phyloP scores from a whole-genome alignment of 2,113 vertebrate genomes.

The Nothobranchius kuhntae region DNA sequence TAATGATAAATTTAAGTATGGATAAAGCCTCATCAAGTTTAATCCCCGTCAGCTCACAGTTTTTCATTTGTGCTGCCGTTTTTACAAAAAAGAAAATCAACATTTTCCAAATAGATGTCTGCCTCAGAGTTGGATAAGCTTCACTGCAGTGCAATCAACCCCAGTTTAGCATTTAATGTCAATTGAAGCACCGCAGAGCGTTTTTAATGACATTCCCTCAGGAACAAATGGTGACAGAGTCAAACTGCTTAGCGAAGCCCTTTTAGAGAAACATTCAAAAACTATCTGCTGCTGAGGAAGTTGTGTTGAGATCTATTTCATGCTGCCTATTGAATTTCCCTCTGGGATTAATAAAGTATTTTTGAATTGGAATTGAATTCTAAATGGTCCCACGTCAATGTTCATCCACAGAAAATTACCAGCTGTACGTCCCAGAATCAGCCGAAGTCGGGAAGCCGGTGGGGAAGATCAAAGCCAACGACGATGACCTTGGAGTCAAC shows the following conservation, averaged over 20 bases:
- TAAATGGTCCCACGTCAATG: constrained; percentile 10
- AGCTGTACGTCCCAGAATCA: constrained; percentile 94
- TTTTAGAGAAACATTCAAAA: constrained; percentile 28
- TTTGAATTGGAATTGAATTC: not conserved
- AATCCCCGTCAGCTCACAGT: constrained; percentile 5
- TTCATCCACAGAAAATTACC: constrained; percentile 88
- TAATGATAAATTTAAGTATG: constrained; percentile 46
- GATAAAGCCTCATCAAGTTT: constrained; percentile 44
- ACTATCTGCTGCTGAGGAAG: not conserved
- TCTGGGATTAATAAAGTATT: too few species aligned
- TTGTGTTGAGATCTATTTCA: not conserved
- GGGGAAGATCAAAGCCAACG: constrained; percentile 96
- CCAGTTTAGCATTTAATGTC: constrained; percentile 49
- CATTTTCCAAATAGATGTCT: constrained; percentile 44
- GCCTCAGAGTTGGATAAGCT: constrained; percentile 40
- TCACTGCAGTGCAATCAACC: constrained; percentile 32
- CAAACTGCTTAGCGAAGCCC: constrained; percentile 45
- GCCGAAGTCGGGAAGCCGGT: constrained; percentile 94
- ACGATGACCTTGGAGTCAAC: constrained; percentile 92
- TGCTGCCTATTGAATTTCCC: not conserved
- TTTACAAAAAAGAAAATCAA: constrained; percentile 35
- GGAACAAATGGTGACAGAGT: constrained; percentile 46
- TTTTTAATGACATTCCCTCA: constrained; percentile 60
- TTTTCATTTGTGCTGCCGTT: constrained; percentile 33
- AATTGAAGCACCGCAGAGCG: constrained; percentile 37